Conservation (phyloP, 2,797 vertebrate species). For the Anas capensis region DNA sequence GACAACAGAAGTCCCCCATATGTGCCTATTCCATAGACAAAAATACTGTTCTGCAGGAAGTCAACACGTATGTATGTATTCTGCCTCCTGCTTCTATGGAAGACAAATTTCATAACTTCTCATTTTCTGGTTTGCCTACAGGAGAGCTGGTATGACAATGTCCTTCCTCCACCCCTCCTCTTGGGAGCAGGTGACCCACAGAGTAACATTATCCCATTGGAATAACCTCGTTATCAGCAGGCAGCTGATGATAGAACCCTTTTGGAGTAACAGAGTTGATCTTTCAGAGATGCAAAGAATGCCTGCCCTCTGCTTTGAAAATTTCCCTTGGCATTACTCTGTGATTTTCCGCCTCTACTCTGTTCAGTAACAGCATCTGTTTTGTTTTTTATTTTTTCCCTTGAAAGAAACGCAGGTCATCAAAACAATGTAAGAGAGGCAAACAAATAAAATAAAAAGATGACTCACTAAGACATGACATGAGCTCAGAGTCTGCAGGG, state of each 20-base stretch:
- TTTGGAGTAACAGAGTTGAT: neutral
- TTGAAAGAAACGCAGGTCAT: neutral
- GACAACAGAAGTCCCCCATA: neutral
- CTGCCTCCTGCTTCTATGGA: neutral
- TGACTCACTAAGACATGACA: neutral
- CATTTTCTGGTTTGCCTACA: neutral
- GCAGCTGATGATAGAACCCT: neutral
- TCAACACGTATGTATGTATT: fast-evolving
- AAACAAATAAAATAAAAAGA: neutral
- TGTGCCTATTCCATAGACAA: neutral
- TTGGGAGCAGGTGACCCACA: neutral
- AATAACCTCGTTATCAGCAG: neutral
- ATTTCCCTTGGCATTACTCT: neutral
- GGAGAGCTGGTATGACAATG: neutral
- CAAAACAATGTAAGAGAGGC: neutral
- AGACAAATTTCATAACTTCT: neutral
- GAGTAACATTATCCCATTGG: neutral
- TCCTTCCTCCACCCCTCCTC: neutral
- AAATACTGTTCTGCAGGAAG: neutral
- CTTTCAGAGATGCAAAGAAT: neutral
- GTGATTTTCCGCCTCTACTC: neutral
- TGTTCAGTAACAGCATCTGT: neutral
- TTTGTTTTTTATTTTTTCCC: neutral
- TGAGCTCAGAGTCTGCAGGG: neutral
- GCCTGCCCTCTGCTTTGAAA: neutral